phyloP scores from a whole-genome alignment of 23 tunicate species.

The Styela plicata region DNA sequence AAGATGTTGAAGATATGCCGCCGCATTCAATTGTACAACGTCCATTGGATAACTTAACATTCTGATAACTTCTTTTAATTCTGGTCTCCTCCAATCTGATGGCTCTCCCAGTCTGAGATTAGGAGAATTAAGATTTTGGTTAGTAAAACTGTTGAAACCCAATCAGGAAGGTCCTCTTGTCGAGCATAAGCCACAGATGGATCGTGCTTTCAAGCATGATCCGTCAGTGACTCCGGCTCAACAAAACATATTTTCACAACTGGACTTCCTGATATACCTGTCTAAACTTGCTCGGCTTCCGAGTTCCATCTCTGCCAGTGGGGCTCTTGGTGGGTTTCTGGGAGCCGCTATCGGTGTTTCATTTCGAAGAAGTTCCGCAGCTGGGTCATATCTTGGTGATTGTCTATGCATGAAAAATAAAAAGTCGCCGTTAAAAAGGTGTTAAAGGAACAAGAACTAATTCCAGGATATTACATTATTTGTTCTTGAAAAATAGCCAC shows the following conservation, averaged over 20 bases:
- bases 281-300: conserved; percentile 89
- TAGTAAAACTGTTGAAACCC: too few species aligned
- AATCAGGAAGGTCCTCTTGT: too few species aligned
- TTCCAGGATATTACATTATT: too few species aligned
- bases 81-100: conserved; percentile 58
- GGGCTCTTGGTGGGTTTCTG: conserved; percentile 48
- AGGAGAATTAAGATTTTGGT: too few species aligned
- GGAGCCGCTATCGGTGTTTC: conserved; percentile 78
- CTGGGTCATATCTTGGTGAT: conserved; percentile 23
- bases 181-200: too few species aligned
- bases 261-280: conserved; percentile 46
- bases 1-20: conserved; percentile 93
- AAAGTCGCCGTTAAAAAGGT: too few species aligned
- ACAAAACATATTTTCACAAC: too few species aligned
- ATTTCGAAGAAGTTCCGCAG: background rate
- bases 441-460: too few species aligned
- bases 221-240: too few species aligned
- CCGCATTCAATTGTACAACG: conserved; percentile 94
- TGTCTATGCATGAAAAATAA: background rate
- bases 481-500: background rate
- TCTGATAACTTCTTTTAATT: conserved; percentile 73
- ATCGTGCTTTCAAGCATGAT: too few species aligned
- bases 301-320: conserved; percentile 71
- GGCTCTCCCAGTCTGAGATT: conserved; percentile 47
- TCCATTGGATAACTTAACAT: conserved; percentile 84